phyloP scores from a whole-genome alignment of 2,797 vertebrate genomes.

The Halcyon leucocephala region DNA sequence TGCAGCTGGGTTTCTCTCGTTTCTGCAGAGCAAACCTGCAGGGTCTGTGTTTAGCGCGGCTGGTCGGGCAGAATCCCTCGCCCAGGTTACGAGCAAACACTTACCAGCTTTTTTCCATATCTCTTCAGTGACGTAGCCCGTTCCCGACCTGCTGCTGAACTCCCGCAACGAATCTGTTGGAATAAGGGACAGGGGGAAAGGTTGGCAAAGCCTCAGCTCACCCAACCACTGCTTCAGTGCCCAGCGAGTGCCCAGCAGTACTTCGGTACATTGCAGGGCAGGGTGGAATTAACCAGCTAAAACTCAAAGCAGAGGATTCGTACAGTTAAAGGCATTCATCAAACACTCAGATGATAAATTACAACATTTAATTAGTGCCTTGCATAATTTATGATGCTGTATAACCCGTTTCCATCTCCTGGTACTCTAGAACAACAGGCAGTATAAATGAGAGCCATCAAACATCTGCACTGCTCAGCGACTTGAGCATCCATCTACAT shows the following conservation, averaged over 20 bases:
- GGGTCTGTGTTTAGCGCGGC: background rate
- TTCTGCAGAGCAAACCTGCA: background rate
- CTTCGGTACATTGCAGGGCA: fast-evolving
- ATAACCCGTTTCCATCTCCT: slow-evolving; percentile 2
- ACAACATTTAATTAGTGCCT: slow-evolving; percentile 31
- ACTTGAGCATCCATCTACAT: background rate
- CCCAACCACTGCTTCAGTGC: background rate
- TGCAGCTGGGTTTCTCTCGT: background rate
- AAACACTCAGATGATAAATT: slow-evolving; percentile 30
- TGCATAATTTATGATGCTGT: slow-evolving; percentile 52
- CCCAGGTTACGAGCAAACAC: background rate
- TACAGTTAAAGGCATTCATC: background rate
- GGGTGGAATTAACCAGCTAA: background rate
- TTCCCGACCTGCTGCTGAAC: slow-evolving; percentile 86
- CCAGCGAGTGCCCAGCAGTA: fast-evolving
- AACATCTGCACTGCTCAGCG: background rate
- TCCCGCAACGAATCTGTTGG: slow-evolving; percentile 91
- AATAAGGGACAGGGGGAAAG: background rate
- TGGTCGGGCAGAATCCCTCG: fast-evolving
- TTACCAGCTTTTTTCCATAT: slow-evolving; percentile 99
- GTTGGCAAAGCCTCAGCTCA: slow-evolving; percentile 24
- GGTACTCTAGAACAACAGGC: background rate
- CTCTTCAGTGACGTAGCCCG: slow-evolving; percentile 96
- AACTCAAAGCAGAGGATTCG: background rate
- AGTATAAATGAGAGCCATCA: background rate